phyloP scores from a whole-genome alignment of 2,888 invertebrate genomes.

The Volucella inflata region DNA sequence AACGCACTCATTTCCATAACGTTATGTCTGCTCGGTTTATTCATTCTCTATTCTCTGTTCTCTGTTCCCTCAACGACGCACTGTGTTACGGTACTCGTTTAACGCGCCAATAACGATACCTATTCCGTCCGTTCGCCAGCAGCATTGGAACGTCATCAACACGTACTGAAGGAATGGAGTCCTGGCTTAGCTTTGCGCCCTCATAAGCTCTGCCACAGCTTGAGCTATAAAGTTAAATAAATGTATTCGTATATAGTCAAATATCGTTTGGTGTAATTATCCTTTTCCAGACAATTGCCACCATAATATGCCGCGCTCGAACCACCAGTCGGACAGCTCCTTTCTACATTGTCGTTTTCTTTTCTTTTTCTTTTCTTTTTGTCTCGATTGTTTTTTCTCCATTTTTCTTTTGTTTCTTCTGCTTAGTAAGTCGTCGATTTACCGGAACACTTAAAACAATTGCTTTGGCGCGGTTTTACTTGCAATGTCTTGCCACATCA shows the following conservation, averaged over 20 bases:
- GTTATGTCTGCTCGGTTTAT: not conserved
- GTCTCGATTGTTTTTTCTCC: not conserved
- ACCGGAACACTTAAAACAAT: slow-evolving; percentile 66
- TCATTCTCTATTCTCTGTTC: not conserved
- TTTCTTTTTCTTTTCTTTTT: not conserved
- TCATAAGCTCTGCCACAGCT: not conserved
- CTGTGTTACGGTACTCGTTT: not conserved
- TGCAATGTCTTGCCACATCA: slow-evolving; percentile 45
- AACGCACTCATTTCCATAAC: slow-evolving; percentile 37
- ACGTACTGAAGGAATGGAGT: slow-evolving; percentile 22
- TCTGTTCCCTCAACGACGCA: not conserved
- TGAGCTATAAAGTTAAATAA: slow-evolving; percentile 47
- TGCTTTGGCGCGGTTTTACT: slow-evolving; percentile 49
- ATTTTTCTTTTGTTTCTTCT: not conserved
- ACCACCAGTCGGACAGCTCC: slow-evolving; percentile 6
- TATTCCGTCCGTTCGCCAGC: slow-evolving; percentile 1
- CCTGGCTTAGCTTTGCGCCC: not conserved
- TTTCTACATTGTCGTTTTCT: not conserved
- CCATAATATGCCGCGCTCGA: slow-evolving; percentile 15
- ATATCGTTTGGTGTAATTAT: slow-evolving; percentile 54
- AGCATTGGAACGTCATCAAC: slow-evolving; percentile 61
- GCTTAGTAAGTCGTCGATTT: slow-evolving; percentile 33
- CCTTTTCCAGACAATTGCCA: slow-evolving; percentile 69
- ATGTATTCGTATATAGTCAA: not conserved
- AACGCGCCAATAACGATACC: slow-evolving; percentile 6